Conservation (phyloP, 2,888 invertebrate genomes). For the Dione juno region DNA sequence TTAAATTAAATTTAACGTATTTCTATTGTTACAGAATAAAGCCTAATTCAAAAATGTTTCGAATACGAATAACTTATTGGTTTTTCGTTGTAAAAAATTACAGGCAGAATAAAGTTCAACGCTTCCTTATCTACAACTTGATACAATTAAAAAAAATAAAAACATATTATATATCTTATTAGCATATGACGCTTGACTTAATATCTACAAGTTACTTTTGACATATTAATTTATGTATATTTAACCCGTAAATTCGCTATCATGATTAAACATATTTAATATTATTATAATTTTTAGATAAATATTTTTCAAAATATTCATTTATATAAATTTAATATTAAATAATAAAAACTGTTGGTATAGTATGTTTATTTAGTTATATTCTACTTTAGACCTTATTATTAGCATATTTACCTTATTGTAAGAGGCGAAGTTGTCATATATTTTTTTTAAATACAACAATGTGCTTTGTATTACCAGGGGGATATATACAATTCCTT, state of each 20-base stretch:
- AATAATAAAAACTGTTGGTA: too few species aligned
- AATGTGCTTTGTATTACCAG: too few species aligned
- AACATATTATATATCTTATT: conserved; percentile 18
- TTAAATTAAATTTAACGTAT: too few species aligned
- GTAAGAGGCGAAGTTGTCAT: too few species aligned
- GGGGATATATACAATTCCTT: too few species aligned
- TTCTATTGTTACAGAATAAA: not conserved
- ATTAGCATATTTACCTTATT: too few species aligned
- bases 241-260: conserved; percentile 10
- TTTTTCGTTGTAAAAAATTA: not conserved
- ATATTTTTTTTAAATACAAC: too few species aligned
- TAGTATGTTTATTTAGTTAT: too few species aligned
- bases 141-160: conserved; percentile 10
- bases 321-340: too few species aligned
- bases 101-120: conserved; percentile 14
- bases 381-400: too few species aligned
- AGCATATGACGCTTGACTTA: conserved; percentile 16
- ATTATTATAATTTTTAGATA: not conserved
- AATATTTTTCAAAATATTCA: too few species aligned
- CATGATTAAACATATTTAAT: not conserved
- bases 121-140: conserved; percentile 13
- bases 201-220: conserved; percentile 4
- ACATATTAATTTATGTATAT: conserved; percentile 17
- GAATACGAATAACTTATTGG: not conserved
- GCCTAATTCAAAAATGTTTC: not conserved